Base-by-base conservation (phyloP, 2,888 invertebrate species). In the Leptopilina syphax region DNA sequence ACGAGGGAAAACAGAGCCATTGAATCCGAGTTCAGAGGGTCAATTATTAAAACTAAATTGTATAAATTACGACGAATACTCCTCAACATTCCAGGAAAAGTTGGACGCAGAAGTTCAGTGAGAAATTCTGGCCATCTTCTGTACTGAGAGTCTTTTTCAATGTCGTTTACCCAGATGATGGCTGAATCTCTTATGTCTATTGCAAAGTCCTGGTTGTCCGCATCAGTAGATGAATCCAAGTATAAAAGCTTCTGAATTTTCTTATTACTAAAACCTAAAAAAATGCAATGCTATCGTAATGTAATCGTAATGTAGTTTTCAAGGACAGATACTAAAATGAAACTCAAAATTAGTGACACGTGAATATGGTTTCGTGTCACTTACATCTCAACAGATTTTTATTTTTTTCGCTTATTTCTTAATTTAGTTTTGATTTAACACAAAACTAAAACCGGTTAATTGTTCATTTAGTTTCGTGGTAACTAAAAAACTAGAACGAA, bases 51-150 rank as follows among this genome's bases (percentile, higher is more conserved):
- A 8, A 96, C 96, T 90, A 97, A 94, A 92, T 97, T 97, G 87
- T 96, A 97, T 41, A 98, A 94, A 92, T 98, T 98, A 86, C 96
- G 95, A 80, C 96, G 94, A 86, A 97, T 94, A 90, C 97, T 97
- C 83, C 99, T 93, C 82, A 99, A 93, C 98, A 99, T 99, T 79
- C 99, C 99, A 0, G 99, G 99, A 90, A 98, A 99, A 0, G 98
- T 98, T n/a, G 99, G 99, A 81, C 98, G 94, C 83, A 99, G 93
- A 83, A 99, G 93, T 88, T 99, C 98, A 93, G 96, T 96, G 78
- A 97, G 94, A 60, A 96, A 97, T 0, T 95, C 93, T 0, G 98
- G 96, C 99, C 99, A 99, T 79, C 96, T 94, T 47, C 94, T 94
- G 91, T 99, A 99, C 83, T 96, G 95, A 66, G 95, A 94, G 93